Percentiles rank a stretch among this genome's conserved stretches.
Evolutionary conservation across 2,113 vertebrate genomes (phyloP).

Genomic region (Rhagologus leucostigma): DNA sequence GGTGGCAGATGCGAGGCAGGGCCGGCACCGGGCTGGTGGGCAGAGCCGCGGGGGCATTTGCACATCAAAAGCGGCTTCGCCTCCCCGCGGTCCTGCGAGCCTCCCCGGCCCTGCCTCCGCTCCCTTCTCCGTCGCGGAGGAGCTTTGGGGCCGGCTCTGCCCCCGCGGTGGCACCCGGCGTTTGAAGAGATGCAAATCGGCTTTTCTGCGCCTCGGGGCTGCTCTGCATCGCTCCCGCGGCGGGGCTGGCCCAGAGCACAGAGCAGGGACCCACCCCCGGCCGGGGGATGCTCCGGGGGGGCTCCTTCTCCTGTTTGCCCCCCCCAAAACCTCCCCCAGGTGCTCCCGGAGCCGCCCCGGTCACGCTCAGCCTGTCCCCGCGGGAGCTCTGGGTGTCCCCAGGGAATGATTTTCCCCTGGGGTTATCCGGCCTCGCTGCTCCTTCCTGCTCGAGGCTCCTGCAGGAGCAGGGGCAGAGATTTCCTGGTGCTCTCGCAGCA

Average conservation of each 20-base stretch:
- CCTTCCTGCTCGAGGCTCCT: neutral
- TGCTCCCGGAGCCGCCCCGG: accelerated
- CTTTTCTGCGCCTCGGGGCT: neutral
- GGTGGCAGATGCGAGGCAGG: constrained; percentile 52
- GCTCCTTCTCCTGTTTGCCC: neutral
- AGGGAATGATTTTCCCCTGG: accelerated
- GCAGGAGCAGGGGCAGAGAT: neutral
- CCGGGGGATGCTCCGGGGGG: accelerated
- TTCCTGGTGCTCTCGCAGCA: neutral
- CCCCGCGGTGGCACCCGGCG: neutral
- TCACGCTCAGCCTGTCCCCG: accelerated
- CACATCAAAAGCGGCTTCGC: constrained; percentile 41
- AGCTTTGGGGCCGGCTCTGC: neutral
- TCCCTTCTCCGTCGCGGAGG: accelerated
- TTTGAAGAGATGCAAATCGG: neutral
- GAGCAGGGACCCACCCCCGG: no score
- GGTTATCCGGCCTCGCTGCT: neutral
- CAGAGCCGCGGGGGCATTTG: neutral
- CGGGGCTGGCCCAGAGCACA: neutral
- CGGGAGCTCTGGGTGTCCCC: accelerated
- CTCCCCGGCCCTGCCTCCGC: no score
- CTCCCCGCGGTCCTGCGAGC: neutral
- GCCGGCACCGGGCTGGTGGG: neutral
- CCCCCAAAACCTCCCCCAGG: neutral
- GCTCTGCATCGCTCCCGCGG: neutral